Percentiles rank a stretch among this genome's conserved stretches.
Conservation (phyloP, 2,113 vertebrate species). For the Corvus hawaiiensis region DNA sequence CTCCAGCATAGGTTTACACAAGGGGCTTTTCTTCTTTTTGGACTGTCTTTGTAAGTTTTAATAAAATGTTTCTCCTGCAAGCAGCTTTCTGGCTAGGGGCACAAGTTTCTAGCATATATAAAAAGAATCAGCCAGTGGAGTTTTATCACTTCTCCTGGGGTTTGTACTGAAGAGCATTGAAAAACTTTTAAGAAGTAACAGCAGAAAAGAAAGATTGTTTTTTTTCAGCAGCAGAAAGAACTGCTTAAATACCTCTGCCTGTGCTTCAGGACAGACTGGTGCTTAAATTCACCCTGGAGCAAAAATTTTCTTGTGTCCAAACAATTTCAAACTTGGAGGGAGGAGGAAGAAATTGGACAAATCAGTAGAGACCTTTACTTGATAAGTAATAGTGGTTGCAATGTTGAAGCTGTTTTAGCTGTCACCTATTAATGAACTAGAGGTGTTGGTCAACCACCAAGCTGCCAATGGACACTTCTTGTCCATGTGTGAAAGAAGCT, state of each 20-base stretch:
- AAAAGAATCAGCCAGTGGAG: background rate
- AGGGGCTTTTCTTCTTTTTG: background rate
- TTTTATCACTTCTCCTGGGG: background rate
- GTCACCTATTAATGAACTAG: background rate
- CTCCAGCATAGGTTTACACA: background rate
- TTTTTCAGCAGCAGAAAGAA: background rate
- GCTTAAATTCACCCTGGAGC: background rate
- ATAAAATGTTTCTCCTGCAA: background rate
- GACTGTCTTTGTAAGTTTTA: background rate
- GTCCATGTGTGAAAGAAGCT: background rate
- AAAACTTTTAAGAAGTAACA: background rate
- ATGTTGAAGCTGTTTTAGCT: background rate
- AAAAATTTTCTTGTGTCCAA: background rate
- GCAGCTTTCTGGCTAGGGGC: background rate
- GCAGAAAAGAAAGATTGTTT: background rate
- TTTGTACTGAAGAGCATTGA: background rate
- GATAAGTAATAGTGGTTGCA: background rate
- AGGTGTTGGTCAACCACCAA: background rate
- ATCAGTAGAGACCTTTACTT: background rate
- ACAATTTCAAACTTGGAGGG: background rate
- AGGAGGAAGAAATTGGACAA: background rate
- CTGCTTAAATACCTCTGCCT: background rate
- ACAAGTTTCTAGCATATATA: background rate
- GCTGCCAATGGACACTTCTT: background rate
- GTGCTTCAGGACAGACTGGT: background rate